phyloP scores from a whole-genome alignment of 2,113 vertebrate species.

The Ammodytes dubius region DNA sequence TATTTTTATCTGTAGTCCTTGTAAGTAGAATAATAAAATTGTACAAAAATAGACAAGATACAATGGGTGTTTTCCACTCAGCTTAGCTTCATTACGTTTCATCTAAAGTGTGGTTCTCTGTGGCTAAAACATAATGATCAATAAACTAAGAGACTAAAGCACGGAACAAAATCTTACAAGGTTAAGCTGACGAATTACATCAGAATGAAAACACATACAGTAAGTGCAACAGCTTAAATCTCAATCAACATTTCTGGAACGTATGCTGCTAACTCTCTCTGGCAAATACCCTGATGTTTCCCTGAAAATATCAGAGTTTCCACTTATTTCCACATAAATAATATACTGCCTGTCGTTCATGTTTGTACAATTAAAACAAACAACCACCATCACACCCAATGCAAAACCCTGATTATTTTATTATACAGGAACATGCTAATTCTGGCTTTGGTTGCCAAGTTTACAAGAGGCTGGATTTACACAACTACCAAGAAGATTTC shows the following conservation, averaged over 20 bases:
- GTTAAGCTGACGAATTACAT: slow-evolving; percentile 25
- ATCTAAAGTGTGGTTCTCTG: background rate
- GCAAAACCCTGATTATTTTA: background rate
- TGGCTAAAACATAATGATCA: slow-evolving; percentile 14
- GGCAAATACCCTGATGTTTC: background rate
- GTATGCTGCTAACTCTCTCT: background rate
- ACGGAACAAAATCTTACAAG: slow-evolving; percentile 37
- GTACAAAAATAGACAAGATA: too few species aligned
- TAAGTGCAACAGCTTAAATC: background rate
- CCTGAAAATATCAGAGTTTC: slow-evolving; percentile 7
- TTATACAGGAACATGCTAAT: background rate
- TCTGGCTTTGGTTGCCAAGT: background rate
- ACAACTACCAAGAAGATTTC: background rate
- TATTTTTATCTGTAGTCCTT: too few species aligned
- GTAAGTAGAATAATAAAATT: too few species aligned
- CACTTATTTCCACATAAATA: background rate
- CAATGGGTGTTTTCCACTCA: background rate
- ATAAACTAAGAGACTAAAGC: slow-evolving; percentile 23
- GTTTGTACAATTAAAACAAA: background rate
- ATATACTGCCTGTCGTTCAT: background rate
- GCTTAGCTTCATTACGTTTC: background rate
- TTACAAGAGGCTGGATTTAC: background rate
- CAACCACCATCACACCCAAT: background rate
- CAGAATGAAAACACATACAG: slow-evolving; percentile 10
- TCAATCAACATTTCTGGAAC: slow-evolving; percentile 1